Base-by-base conservation (phyloP, 2,888 invertebrate genomes). In the Limenitis camilla region DNA sequence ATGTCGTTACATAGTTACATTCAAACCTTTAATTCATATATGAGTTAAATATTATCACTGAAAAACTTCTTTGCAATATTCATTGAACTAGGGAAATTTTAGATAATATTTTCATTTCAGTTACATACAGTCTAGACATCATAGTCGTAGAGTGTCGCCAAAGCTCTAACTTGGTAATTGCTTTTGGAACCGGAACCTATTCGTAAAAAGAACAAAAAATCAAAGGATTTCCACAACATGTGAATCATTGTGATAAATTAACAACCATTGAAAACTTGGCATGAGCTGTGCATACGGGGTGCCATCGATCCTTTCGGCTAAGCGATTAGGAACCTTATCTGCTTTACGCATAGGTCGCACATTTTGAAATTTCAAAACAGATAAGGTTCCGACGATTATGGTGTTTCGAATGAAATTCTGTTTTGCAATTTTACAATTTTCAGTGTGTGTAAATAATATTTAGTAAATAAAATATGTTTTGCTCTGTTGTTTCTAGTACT, bases 221-320 rank as follows among this genome's bases (percentile, higher is more conserved):
- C 44, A 52, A 53, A 53, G 56, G 55, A 59, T 59, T 62, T 60
- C 57, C 58, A 55, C 58, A 55, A 56, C 56, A 53, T 58, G 56
- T 63, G 61, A 62, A 63, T 62, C 63, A 62, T 62, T 57, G 52
- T 59, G 52, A 59, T 61, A 62, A 61, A 63, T 62, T 63, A 62
- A 59, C 62, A 59, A 55, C 53, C 54, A 56, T 59, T 53, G 56
- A 55, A 55, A 59, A 61, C 49, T 63, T 63, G 62, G 62, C 63
- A 63, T 54, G 43, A 50, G n/a, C 49, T 45, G 43, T 55, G 56
- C 42, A 19, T 19, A 19, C 19, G 19, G 19, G 19, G 19, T 19
- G 19, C 19, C 19, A 19, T 19, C 19, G 19, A 19, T 19, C 19
- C 19, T 40, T 35, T 6, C 19, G 10, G 10, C 27, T 19, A n/a